Percentiles rank a stretch among this genome's conserved stretches.
phyloP scores from a whole-genome alignment of 35 echinoderm and acorn worm genomes.

The Acanthaster planci region DNA sequence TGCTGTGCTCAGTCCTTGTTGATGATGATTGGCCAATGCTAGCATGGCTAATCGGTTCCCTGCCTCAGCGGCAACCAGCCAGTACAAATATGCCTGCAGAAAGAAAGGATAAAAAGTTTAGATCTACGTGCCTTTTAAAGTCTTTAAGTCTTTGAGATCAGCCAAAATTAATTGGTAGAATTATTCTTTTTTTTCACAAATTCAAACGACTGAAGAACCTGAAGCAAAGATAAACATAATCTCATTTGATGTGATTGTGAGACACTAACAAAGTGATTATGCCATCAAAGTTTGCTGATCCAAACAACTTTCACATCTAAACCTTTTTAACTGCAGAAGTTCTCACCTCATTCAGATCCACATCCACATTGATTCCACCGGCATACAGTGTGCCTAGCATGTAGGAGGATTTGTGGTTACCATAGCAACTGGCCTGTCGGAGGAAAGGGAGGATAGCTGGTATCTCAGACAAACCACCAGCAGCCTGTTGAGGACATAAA shows the following conservation, averaged over 20 bases:
- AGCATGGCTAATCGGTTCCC: slow-evolving; percentile 59
- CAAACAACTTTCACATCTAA: not conserved
- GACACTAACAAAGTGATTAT: not conserved
- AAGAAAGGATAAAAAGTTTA: not conserved
- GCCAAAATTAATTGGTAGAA: too few relatives aligned
- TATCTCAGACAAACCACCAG: slow-evolving; percentile 23
- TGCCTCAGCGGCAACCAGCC: slow-evolving; percentile 73
- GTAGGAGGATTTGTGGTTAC: slow-evolving; percentile 57
- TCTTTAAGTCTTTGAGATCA: too few relatives aligned
- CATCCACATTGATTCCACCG: slow-evolving; percentile 58
- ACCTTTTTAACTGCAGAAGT: not conserved
- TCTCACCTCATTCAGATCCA: slow-evolving; percentile 52
- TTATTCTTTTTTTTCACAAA: too few relatives aligned
- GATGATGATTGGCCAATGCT: slow-evolving; percentile 71
- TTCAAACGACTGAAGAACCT: not conserved
- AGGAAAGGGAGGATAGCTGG: slow-evolving; percentile 45
- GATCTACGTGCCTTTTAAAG: too few relatives aligned
- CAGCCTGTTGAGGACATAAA: not conserved
- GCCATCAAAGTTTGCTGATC: not conserved
- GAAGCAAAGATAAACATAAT: not conserved
- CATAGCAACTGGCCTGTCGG: slow-evolving; percentile 92
- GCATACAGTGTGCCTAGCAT: slow-evolving; percentile 77
- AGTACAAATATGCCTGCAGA: slow-evolving; percentile 66
- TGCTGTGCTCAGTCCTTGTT: slow-evolving; percentile 45
- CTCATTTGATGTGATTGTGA: not conserved